Conservation (phyloP, 2,888 invertebrate genomes). For the Drosophila imparisetae region DNA sequence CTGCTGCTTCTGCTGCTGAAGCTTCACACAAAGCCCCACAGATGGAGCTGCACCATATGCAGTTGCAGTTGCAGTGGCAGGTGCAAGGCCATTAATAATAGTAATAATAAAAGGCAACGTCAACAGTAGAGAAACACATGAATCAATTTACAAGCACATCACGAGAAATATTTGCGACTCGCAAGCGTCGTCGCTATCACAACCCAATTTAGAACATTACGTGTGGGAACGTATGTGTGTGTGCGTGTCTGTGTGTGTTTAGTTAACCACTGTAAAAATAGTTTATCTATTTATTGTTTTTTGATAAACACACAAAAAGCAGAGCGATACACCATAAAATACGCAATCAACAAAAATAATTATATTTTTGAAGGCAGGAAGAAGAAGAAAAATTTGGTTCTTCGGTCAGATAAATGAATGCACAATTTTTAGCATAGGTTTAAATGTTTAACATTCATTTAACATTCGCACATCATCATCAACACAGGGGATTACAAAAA, state of each 20-base stretch:
- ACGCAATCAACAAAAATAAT: conserved; percentile 20
- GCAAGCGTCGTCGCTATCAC: conserved; percentile 34
- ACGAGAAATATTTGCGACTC: conserved; percentile 20
- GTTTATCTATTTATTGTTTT: conserved; percentile 43
- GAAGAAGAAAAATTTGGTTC: background rate
- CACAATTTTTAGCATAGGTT: background rate
- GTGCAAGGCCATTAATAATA: conserved; percentile 35
- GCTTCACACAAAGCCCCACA: conserved; percentile 24
- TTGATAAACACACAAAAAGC: conserved; percentile 49
- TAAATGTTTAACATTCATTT: background rate
- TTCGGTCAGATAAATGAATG: background rate
- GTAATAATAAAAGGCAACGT: conserved; percentile 24
- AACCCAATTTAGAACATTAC: conserved; percentile 70
- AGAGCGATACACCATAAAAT: conserved; percentile 11
- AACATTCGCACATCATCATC: background rate
- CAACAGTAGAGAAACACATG: conserved; percentile 11
- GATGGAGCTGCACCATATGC: conserved; percentile 29
- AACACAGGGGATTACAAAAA: background rate
- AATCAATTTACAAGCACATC: conserved; percentile 1
- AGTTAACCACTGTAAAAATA: conserved; percentile 37
- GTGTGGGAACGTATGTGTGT: conserved; percentile 10
- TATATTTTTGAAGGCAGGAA: background rate
- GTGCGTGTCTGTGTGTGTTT: background rate
- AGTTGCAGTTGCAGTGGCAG: conserved; percentile 28
- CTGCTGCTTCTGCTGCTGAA: conserved; percentile 16